A percentile compares a stretch with the other conserved stretches of the same genome.
phyloP scores from a whole-genome alignment of 2,888 invertebrate genomes.

The Tachina lurida region DNA sequence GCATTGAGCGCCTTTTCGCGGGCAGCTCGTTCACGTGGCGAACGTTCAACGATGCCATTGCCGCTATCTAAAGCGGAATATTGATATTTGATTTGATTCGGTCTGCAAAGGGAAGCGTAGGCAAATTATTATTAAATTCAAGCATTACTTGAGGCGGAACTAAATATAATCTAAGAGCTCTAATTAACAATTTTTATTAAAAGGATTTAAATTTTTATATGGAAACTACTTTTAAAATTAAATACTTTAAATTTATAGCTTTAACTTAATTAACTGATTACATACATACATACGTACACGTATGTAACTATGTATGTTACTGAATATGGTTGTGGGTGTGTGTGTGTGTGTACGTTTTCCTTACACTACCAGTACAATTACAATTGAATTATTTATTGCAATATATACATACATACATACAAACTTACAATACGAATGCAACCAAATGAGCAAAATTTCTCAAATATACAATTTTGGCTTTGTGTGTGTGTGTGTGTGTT shows the following conservation, averaged over 20 bases:
- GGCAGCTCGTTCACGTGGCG: conserved; percentile 86
- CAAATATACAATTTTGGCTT: conserved; percentile 16
- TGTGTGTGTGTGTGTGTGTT: not conserved
- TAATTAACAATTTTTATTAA: conserved; percentile 9
- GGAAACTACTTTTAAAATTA: not conserved
- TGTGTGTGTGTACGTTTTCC: not conserved
- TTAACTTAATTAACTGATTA: conserved; percentile 24
- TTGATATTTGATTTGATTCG: conserved; percentile 83
- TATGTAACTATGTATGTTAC: not conserved
- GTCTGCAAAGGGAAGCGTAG: conserved; percentile 75
- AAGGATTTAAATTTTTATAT: not conserved
- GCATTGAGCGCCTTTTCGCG: conserved; percentile 87
- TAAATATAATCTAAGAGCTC: conserved; percentile 1
- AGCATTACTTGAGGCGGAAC: not conserved
- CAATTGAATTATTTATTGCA: conserved; percentile 10
- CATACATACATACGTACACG: too few species aligned
- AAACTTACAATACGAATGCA: conserved; percentile 53
- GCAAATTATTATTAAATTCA: conserved; percentile 12
- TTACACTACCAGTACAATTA: conserved; percentile 16
- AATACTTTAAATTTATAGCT: conserved; percentile 15
- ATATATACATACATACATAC: conserved; percentile 66
- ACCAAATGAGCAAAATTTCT: conserved; percentile 44
- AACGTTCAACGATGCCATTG: conserved; percentile 85
- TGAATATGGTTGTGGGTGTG: not conserved
- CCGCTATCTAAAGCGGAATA: conserved; percentile 87